These are phyloP conservation scores for Fragum whitleyi DNA, from an alignment of 2,888 invertebrate species.

Conservation along the genomic window DNA sequence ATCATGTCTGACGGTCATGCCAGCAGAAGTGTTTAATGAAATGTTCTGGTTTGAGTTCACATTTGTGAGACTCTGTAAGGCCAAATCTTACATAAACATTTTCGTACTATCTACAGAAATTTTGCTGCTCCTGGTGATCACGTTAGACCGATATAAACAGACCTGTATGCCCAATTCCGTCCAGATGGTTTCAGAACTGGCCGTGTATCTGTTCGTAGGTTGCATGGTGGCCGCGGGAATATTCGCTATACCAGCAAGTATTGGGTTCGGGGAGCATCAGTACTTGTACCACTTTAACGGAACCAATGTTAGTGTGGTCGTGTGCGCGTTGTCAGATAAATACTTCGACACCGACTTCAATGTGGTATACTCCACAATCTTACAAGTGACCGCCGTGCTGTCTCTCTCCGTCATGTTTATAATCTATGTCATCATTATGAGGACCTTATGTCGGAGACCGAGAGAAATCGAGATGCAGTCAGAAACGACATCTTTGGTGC, in stretches of 20 bases:
- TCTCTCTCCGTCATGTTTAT: constrained; percentile 6
- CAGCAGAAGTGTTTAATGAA: constrained; percentile 9
- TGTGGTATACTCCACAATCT: neutral
- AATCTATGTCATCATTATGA: neutral
- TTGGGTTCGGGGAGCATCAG: neutral
- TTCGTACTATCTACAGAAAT: neutral
- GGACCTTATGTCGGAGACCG: neutral
- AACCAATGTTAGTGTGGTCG: constrained; percentile 1
- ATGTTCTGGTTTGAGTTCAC: constrained; percentile 17
- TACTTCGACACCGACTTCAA: neutral
- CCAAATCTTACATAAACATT: constrained; percentile 21
- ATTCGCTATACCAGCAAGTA: neutral
- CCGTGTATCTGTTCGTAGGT: neutral
- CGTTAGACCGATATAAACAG: constrained; percentile 22
- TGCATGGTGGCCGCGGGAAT: neutral
- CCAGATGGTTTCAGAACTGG: constrained; percentile 7
- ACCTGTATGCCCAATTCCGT: constrained; percentile 1
- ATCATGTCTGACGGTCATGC: constrained; percentile 10
- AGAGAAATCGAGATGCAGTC: neutral
- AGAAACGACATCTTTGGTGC: neutral
- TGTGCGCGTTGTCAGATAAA: neutral
- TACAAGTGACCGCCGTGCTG: neutral
- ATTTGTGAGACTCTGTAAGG: constrained; percentile 1
- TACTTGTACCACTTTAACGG: neutral
- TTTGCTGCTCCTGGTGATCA: neutral